phyloP scores from a whole-genome alignment of 2,113 vertebrate genomes.

The Neogale vison region DNA sequence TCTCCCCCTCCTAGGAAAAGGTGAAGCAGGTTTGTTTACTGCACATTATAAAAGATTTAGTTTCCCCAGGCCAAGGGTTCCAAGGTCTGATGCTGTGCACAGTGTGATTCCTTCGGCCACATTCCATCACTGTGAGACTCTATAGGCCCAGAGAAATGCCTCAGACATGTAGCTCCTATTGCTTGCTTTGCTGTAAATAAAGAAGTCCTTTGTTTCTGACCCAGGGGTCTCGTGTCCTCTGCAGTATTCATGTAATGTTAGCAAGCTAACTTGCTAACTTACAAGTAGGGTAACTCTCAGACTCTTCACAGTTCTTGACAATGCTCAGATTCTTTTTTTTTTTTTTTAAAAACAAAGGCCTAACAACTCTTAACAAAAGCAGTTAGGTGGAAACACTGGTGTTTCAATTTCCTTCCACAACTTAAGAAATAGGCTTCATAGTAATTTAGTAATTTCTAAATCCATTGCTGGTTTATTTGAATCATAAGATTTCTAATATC shows the following conservation, averaged over 20 bases:
- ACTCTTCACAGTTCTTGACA: not conserved
- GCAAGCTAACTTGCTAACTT: not conserved
- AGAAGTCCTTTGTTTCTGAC: not conserved
- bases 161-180: not conserved
- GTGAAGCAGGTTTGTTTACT: not conserved
- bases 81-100: not conserved
- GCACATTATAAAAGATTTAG: not conserved
- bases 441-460: slow-evolving; percentile 66
- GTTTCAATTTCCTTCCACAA: slow-evolving; percentile 68
- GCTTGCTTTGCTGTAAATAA: not conserved
- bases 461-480: slow-evolving; percentile 50
- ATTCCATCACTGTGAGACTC: not conserved
- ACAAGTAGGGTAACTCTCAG: not conserved
- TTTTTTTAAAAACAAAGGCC: not conserved
- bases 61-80: not conserved
- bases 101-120: not conserved
- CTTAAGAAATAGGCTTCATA: slow-evolving; percentile 70
- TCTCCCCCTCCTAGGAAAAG: not conserved
- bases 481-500: slow-evolving; percentile 29
- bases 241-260: not conserved
- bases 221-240: not conserved
- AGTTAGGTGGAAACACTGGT: not conserved
- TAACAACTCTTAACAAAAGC: not conserved
- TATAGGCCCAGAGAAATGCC: not conserved
- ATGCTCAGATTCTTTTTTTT: not conserved